Evolutionary conservation across 2,888 invertebrate genomes (phyloP).

Genomic region (Galeruca laticollis): DNA sequence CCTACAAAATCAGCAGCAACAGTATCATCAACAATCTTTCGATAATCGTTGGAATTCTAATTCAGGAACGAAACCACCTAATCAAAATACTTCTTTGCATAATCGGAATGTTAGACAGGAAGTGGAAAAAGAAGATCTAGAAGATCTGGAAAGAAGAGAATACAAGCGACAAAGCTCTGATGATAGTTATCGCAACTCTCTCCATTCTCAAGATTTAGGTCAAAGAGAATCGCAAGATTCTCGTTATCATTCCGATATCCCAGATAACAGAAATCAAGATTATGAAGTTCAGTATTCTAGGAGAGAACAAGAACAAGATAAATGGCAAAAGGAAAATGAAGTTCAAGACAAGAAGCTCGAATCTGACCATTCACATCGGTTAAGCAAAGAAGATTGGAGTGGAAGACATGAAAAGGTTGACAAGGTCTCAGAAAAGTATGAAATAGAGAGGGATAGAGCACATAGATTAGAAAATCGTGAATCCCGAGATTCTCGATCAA

Average conservation of each 20-base stretch:
- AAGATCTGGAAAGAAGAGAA: slow-evolving; percentile 60
- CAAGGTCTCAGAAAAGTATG: slow-evolving; percentile 58
- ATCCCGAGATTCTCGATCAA: slow-evolving; percentile 69
- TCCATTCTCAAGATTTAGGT: slow-evolving; percentile 51
- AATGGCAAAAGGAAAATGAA: slow-evolving; percentile 45
- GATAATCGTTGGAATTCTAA: slow-evolving; percentile 50
- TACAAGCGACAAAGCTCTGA: slow-evolving; percentile 61
- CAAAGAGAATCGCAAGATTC: slow-evolving; percentile 47
- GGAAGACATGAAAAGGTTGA: slow-evolving; percentile 56
- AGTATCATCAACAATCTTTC: slow-evolving; percentile 50
- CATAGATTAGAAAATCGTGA: slow-evolving; percentile 70
- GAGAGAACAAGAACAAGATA: slow-evolving; percentile 52
- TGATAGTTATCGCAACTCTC: slow-evolving; percentile 58
- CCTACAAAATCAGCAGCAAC: slow-evolving; percentile 54
- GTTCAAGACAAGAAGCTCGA: slow-evolving; percentile 43
- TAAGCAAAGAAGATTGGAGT: slow-evolving; percentile 56
- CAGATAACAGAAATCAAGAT: slow-evolving; percentile 58
- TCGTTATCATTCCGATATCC: slow-evolving; percentile 21
- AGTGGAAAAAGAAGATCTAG: slow-evolving; percentile 53
- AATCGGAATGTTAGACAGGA: slow-evolving; percentile 48
- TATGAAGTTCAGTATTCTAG: slow-evolving; percentile 60
- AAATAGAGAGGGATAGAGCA: slow-evolving; percentile 66
- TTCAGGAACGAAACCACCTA: slow-evolving; percentile 39
- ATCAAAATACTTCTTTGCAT: slow-evolving; percentile 33
- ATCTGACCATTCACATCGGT: slow-evolving; percentile 37